Evolutionary conservation across 2,888 invertebrate species (phyloP), one percentile per base, ranked within the genome.

Genomic region (Argyresthia goedartella): DNA sequence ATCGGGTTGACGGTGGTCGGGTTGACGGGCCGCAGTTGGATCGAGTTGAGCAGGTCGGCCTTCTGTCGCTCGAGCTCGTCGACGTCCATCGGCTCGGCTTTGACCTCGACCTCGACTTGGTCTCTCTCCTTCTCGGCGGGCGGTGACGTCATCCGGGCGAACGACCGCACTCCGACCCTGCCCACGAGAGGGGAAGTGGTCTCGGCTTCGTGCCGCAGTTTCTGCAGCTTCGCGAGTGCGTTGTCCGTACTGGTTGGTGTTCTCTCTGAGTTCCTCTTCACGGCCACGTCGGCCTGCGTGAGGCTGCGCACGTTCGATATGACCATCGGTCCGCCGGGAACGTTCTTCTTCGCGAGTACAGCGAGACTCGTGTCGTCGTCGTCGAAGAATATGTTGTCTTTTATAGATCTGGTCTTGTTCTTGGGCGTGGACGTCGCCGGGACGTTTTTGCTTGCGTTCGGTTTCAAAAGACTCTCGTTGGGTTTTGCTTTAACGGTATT

Each of bases 91-190:
- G 85, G 84, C 53, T 87, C 86, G 0, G 77, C 60, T 59, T 87
- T 87, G 13, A 86, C 75, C 59, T 85, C 84, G 0, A 85, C 71
- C 56, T 73, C 66, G 1, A 79, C 66, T 46, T 65, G 57, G 1
- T 73, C 67, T 53, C 51, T 36, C 47, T 57, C 53, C 49, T 57
- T 50, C 9, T 62, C 58, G 8, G 34, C 43, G 0, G 56, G 56
- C 14, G 75, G 71, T 50, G 84, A 80, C 50, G 73, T 70, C 73
- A 85, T 82, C 2, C 85, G 68, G 0, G 86, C 86, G 56, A 86
- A 86, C 0, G 86, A 76, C 11, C 81, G 62, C 0, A 86, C 86
- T 0, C 85, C 86, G 0, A 86, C 81, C 11, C 72, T 63, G 0
- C 84, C 85, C 1, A 82, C 70, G 7, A 67, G 57, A 0, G 74